These are phyloP conservation scores for Manacus vitellinus DNA, from an alignment of 2,113 vertebrate species.

Conservation along the genomic window DNA sequence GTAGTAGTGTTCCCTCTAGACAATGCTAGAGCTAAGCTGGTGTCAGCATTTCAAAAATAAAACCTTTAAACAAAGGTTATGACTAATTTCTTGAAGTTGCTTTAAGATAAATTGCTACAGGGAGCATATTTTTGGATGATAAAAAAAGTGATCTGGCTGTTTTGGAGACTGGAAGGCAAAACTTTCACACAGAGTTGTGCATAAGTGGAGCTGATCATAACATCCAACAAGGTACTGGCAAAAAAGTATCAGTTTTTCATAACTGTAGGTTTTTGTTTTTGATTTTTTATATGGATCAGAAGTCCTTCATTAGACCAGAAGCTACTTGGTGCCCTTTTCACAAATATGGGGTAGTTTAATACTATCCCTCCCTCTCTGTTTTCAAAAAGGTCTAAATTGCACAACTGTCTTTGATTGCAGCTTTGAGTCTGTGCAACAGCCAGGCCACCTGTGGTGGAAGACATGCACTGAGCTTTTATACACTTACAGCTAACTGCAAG, in stretches of 20 bases:
- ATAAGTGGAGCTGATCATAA: not conserved
- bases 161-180: not conserved
- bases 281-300: not conserved
- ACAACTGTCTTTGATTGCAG: not conserved
- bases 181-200: not conserved
- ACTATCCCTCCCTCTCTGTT: not conserved
- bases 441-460: not conserved
- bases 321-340: not conserved
- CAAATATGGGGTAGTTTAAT: not conserved
- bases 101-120: not conserved
- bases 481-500: not conserved
- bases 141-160: not conserved
- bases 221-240: not conserved
- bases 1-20: not conserved
- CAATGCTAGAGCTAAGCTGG: not conserved
- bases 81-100: not conserved
- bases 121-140: not conserved
- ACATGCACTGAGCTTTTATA: not conserved
- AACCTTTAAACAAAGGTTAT: not conserved
- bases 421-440: not conserved
- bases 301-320: not conserved
- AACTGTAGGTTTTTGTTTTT: too few species aligned
- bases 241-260: not conserved
- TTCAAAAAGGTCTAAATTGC: not conserved
- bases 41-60: slow-evolving; percentile 6